These are phyloP conservation scores for Crambe crambe DNA, from an alignment of 37 sponge, comb jelly and placozoan species.

Conservation along the genomic window DNA sequence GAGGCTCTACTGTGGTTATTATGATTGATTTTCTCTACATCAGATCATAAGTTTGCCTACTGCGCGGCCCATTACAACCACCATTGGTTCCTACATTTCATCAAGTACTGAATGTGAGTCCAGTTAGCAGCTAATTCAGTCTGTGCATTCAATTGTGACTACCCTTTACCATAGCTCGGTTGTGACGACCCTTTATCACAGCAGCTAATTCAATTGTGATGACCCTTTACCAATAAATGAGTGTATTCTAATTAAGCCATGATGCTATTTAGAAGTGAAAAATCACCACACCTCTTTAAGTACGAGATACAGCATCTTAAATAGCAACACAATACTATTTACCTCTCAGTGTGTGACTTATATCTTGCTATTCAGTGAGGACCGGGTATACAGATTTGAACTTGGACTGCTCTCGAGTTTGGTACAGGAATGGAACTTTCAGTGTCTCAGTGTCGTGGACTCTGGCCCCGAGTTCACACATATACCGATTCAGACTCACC, in stretches of 20 bases:
- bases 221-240: neutral
- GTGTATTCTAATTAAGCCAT: neutral
- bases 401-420: slow-evolving; percentile 2
- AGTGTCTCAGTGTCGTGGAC: neutral
- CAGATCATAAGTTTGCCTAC: slow-evolving; percentile 8
- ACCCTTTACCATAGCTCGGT: neutral
- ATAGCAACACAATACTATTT: no score
- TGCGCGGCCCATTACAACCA: neutral
- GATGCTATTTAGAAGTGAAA: no score
- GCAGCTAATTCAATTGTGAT: no score
- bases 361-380: slow-evolving; percentile 9
- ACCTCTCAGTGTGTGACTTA: no score
- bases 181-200: neutral
- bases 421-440: slow-evolving; percentile 13
- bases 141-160: neutral
- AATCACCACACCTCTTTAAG: no score
- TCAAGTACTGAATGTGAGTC: neutral
- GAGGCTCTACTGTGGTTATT: no score
- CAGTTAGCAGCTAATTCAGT: neutral
- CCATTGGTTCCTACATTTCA: slow-evolving; percentile 3
- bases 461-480: neutral
- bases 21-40: neutral
- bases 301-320: no score
- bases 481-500: neutral
- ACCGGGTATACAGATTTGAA: neutral